Conservation (phyloP, 1,140 invertebrate species). For the Eurosta solidaginis region DNA sequence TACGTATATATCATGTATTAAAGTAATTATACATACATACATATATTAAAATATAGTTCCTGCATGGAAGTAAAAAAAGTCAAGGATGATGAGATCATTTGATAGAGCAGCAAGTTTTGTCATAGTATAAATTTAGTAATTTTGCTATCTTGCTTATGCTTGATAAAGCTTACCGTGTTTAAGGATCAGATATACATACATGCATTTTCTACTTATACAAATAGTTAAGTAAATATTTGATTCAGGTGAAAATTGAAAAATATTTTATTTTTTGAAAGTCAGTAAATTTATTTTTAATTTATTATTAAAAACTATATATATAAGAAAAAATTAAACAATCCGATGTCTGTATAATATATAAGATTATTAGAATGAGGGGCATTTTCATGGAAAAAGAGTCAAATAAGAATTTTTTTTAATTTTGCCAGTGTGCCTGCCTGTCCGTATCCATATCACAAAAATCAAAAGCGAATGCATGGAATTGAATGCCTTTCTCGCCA, state of each 20-base stretch:
- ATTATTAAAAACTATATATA: conserved; percentile 3
- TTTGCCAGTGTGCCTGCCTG: too few relatives aligned
- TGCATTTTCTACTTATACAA: not conserved
- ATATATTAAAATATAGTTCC: not conserved
- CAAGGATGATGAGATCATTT: conserved; percentile 59
- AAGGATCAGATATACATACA: not conserved
- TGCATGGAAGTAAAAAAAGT: conserved; percentile 54
- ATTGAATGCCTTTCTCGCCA: too few relatives aligned
- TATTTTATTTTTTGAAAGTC: conserved; percentile 22
- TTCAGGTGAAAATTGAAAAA: not conserved
- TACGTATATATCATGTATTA: too few relatives aligned
- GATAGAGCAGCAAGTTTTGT: conserved; percentile 16
- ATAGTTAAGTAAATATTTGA: not conserved
- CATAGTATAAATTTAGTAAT: not conserved
- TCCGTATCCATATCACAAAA: too few relatives aligned
- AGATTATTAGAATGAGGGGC: not conserved
- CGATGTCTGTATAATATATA: not conserved
- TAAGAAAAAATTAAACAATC: not conserved
- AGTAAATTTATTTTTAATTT: conserved; percentile 8
- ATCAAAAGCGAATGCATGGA: too few relatives aligned
- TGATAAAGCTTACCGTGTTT: not conserved
- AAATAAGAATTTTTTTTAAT: too few relatives aligned
- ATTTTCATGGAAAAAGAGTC: not conserved
- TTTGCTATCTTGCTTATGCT: not conserved
- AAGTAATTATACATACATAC: not conserved